Evolutionary conservation across 2,797 vertebrate species (phyloP), one percentile per base, ranked within the genome.

Genomic region (Falco biarmicus): DNA sequence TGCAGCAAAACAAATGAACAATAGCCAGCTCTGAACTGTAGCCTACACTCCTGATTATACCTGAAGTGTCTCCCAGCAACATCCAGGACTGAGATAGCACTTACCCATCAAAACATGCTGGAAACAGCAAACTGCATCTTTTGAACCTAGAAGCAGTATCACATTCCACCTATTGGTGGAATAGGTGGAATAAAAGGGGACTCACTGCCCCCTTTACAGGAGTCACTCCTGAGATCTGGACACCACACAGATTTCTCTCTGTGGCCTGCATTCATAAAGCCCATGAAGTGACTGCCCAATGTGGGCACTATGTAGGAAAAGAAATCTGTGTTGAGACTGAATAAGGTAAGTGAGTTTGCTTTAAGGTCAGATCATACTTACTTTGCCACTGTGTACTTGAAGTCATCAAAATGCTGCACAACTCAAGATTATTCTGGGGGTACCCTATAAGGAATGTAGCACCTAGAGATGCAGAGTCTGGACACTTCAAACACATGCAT

Each of bases 1-100:
- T 74, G 68, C 24, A 70, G 32, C 56, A 92, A 50, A 95, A 85
- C 47, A 89, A 94, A 69, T 34, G 79, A 95, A 77, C 48, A 79
- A 84, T 1, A 63, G 41, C 31, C 75, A 77, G 70, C 71, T 91
- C 81, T 86, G 64, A 91, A 85, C 76, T 78, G 51, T 34, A 69
- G 83, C 60, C 73, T 71, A 61, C 12, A 26, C 13, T 50, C 63
- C 56, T 79, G 74, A 71, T 89, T 77, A 80, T 6, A 59, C 56
- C 47, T 54, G 31, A 80, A 92, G n/a, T 19, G 29, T 61, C 73
- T 84, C 64, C 53, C 19, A 8, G 86, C 51, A 84, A 65, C 47
- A 59, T n/a, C 29, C 34, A 77, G 65, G 59, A 57, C 75, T 76
- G 73, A 94, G 78, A 66, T 28, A 79, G 47, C 78, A 53, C 31